These are phyloP conservation scores for Phaenicophaeus curvirostris DNA, from an alignment of 2,797 vertebrate species.

Conservation along the genomic window DNA sequence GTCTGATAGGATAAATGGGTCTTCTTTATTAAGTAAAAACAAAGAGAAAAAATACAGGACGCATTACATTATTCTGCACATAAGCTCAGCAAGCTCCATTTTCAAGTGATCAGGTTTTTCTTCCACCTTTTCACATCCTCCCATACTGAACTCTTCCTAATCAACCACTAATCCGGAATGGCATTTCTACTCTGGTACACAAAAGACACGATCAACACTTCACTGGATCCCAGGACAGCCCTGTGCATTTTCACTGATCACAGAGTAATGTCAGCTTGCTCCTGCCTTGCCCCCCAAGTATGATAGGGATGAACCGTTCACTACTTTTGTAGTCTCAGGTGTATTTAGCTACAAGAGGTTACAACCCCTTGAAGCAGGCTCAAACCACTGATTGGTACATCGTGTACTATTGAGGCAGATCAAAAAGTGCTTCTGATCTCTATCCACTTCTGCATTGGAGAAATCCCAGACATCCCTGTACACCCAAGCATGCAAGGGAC, in stretches of 20 bases:
- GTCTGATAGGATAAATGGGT: background rate
- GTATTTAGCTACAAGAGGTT: background rate
- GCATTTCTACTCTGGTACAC: background rate
- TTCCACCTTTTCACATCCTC: conserved; percentile 15
- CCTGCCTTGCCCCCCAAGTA: background rate
- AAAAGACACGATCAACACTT: background rate
- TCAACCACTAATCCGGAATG: background rate
- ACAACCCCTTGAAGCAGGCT: background rate
- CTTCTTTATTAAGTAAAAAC: background rate
- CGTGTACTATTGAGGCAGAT: background rate
- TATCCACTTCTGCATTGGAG: background rate
- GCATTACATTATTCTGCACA: background rate
- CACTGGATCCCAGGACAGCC: background rate
- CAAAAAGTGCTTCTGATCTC: background rate
- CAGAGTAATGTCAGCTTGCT: fast-evolving
- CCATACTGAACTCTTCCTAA: conserved; percentile 3
- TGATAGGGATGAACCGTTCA: background rate
- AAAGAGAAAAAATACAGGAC: background rate
- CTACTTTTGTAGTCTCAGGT: background rate
- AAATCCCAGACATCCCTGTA: background rate
- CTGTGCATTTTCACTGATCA: background rate
- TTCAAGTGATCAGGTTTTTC: background rate
- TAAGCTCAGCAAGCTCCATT: background rate
- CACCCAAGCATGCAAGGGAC: background rate
- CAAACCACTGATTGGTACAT: background rate